phyloP scores from a whole-genome alignment of 2,797 vertebrate species.

The Tragelaphus oryx region DNA sequence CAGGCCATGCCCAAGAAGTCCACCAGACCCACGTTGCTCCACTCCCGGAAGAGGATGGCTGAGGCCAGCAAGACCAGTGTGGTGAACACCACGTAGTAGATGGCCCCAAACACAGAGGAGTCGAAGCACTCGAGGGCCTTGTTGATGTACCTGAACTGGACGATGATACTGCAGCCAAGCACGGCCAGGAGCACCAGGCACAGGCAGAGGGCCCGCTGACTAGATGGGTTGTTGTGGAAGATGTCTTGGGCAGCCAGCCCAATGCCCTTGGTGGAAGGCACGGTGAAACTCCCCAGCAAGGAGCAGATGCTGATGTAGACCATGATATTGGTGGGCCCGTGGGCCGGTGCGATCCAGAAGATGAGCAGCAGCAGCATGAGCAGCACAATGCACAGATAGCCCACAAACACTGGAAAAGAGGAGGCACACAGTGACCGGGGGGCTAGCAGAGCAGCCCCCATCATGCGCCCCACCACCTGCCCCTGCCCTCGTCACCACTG shows the following conservation, averaged over 20 bases:
- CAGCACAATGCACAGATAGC: slow-evolving; percentile 88
- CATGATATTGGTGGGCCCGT: slow-evolving; percentile 94
- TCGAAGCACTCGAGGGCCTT: slow-evolving; percentile 93
- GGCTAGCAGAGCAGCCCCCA: background rate
- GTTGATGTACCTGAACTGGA: slow-evolving; percentile 97
- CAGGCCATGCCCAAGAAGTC: slow-evolving; percentile 92
- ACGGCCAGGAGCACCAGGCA: slow-evolving; percentile 88
- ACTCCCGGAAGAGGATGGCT: slow-evolving; percentile 94
- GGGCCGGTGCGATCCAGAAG: slow-evolving; percentile 89
- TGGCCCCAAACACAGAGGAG: slow-evolving; percentile 92
- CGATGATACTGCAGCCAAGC: slow-evolving; percentile 89
- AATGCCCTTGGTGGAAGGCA: slow-evolving; percentile 96
- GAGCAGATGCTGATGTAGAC: slow-evolving; percentile 97
- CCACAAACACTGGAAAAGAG: slow-evolving; percentile 88
- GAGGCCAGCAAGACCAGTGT: slow-evolving; percentile 91
- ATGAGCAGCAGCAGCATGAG: slow-evolving; percentile 90
- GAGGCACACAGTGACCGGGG: slow-evolving; percentile 48
- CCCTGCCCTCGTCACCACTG: background rate
- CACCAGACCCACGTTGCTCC: slow-evolving; percentile 87
- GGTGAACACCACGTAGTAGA: slow-evolving; percentile 97
- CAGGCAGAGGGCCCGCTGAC: slow-evolving; percentile 84
- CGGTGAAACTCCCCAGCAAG: slow-evolving; percentile 95
- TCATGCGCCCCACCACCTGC: background rate
- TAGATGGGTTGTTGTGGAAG: slow-evolving; percentile 83
- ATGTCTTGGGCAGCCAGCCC: slow-evolving; percentile 91